Conservation (phyloP, 1,140 invertebrate species). For the Pseudomyrmex dendroicus region DNA sequence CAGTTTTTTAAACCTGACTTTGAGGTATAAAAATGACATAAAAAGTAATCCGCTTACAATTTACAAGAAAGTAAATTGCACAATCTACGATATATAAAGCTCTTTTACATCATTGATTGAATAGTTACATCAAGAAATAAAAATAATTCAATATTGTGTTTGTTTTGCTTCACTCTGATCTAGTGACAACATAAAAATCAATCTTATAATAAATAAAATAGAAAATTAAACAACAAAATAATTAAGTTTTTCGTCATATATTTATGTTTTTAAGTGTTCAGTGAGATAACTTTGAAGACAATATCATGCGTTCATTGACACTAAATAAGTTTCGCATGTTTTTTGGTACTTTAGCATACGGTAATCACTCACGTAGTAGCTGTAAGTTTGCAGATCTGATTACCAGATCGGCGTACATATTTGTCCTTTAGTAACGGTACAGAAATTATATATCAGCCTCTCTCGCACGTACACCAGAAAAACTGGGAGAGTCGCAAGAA, state of each 20-base stretch:
- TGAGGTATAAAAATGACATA: slow-evolving; percentile 39
- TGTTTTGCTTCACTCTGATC: not conserved
- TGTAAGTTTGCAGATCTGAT: slow-evolving; percentile 52
- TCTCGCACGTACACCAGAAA: slow-evolving; percentile 15
- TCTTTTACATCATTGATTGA: slow-evolving; percentile 3
- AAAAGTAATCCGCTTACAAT: slow-evolving; percentile 34
- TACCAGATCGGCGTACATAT: slow-evolving; percentile 34
- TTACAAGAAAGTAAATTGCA: slow-evolving; percentile 4
- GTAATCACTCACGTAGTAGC: slow-evolving; percentile 17
- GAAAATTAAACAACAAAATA: no score
- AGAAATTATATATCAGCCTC: slow-evolving; percentile 35
- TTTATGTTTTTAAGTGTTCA: not conserved
- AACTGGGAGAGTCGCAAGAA: slow-evolving; percentile 38
- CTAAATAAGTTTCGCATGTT: not conserved
- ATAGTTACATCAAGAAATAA: not conserved
- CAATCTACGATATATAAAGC: not conserved
- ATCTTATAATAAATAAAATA: no score
- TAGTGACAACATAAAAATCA: not conserved
- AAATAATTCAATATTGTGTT: not conserved
- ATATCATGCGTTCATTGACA: not conserved
- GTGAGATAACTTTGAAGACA: not conserved
- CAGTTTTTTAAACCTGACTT: slow-evolving; percentile 31
- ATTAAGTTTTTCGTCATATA: no score
- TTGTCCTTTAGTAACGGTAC: slow-evolving; percentile 63
- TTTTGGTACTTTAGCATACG: slow-evolving; percentile 25